Evolutionary conservation across 2,113 vertebrate species (phyloP), one percentile per base, ranked within the genome.

Genomic region (Pogonocichla stellata): DNA sequence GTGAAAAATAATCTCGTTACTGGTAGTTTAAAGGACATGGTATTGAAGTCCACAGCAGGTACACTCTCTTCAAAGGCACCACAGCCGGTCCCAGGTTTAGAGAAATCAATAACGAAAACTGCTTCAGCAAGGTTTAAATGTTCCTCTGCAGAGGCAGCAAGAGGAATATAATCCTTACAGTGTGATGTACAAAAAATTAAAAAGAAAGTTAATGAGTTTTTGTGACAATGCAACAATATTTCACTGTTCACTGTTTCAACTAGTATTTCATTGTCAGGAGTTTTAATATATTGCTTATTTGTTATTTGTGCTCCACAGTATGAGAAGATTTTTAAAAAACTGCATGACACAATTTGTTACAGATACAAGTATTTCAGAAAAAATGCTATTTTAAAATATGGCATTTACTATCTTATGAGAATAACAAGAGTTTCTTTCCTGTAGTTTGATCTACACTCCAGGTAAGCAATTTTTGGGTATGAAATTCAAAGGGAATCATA

Each of bases 41-140:
- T 34, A 42, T 9, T 51, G 10, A 69, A 42, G 26, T 5, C 23
- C 54, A 38, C 26, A 61, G 42, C 45, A 40, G 0, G 0, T 5
- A 18, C 8, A 4, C 5, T 29, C 42, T 69, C 17, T 26, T 42
- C 42, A 62, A 20, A n/a, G 19, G 48, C 20, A 54, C 7, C n/a
- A 43, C 14, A 80, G 5, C 13, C 14, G 1, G 2, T 60, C 60
- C 51, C 29, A 45, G 3, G 7, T 45, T 73, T 42, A 25, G 25
- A 57, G 36, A 69, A 69, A 56, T 57, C 43, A 77, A 0, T 34
- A 69, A 48, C 0, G 0, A 53, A 72, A 89, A 28, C 4, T 33
- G 19, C 47, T 86, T 57, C 45, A 61, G 36, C 64, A 69, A 77
- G 36, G n/a, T 43, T 62, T 29, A 56, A 88, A 19, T 25, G 23